phyloP scores from a whole-genome alignment of 2,888 invertebrate species.

The Carpatolechia fugitivella region DNA sequence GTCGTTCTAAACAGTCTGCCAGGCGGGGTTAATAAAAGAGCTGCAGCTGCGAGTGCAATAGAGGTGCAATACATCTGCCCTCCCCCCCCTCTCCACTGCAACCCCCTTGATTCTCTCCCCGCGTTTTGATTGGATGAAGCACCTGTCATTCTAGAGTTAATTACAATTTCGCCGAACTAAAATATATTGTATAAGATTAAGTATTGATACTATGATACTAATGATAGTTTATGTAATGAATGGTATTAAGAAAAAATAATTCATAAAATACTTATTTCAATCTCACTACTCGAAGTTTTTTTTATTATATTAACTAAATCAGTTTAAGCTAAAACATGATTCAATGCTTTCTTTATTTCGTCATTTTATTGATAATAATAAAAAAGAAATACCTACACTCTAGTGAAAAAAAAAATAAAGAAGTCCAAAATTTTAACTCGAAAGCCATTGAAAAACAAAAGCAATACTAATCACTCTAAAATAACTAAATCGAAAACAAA shows the following conservation, averaged over 20 bases:
- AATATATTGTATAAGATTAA: too few relatives aligned
- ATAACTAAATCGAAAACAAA: slow-evolving; percentile 4
- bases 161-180: too few relatives aligned
- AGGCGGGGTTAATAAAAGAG: slow-evolving; percentile 34
- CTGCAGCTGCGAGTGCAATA: slow-evolving; percentile 30
- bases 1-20: slow-evolving; percentile 25
- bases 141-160: too few relatives aligned
- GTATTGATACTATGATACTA: too few relatives aligned
- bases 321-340: too few relatives aligned
- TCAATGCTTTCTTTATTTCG: too few relatives aligned
- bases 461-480: not conserved
- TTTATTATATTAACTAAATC: too few relatives aligned
- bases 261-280: too few relatives aligned
- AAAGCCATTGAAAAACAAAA: not conserved
- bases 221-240: too few relatives aligned
- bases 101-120: not conserved
- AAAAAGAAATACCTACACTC: not conserved
- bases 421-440: not conserved
- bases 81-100: slow-evolving; percentile 1
- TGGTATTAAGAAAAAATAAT: too few relatives aligned
- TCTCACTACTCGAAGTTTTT: too few relatives aligned
- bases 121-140: not conserved
- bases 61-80: slow-evolving; percentile 20
- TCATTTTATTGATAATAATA: too few relatives aligned
- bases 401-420: not conserved